These are phyloP conservation scores for Gnathonemus echidnorhynchus DNA, from an alignment of 2,113 vertebrate genomes.

Conservation along the genomic window DNA sequence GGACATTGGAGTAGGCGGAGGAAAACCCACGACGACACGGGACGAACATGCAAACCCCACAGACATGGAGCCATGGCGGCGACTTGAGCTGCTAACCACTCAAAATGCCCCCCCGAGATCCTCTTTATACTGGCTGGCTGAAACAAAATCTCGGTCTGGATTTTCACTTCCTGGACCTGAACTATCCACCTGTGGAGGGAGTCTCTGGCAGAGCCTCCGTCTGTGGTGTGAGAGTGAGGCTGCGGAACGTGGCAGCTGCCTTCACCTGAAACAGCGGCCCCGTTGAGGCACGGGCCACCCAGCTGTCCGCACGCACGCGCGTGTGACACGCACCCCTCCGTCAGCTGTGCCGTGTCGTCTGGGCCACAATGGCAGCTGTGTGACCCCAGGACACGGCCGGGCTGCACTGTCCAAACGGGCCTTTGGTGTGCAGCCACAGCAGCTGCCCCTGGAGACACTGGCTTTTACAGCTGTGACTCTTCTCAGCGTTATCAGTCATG, in stretches of 20 bases:
- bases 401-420: not conserved
- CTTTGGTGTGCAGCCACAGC: not conserved
- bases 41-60: no score
- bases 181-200: not conserved
- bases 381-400: not conserved
- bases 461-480: not conserved
- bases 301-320: slow-evolving; percentile 68
- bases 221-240: slow-evolving; percentile 13
- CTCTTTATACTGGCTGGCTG: not conserved
- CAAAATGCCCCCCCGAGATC: not conserved
- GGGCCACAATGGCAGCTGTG: slow-evolving; percentile 58
- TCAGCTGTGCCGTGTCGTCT: slow-evolving; percentile 68
- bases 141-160: not conserved
- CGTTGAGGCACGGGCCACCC: slow-evolving; percentile 50
- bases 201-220: slow-evolving; percentile 47
- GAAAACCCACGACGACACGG: no score
- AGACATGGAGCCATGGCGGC: no score
- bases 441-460: not conserved
- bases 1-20: no score
- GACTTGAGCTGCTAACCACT: no score
- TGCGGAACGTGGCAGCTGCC: slow-evolving; percentile 58
- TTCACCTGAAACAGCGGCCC: slow-evolving; percentile 67
- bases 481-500: not conserved
- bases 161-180: not conserved
- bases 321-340: slow-evolving; percentile 46